Base-by-base conservation (phyloP, 1,140 invertebrate species). In the Procambarus clarkii region DNA sequence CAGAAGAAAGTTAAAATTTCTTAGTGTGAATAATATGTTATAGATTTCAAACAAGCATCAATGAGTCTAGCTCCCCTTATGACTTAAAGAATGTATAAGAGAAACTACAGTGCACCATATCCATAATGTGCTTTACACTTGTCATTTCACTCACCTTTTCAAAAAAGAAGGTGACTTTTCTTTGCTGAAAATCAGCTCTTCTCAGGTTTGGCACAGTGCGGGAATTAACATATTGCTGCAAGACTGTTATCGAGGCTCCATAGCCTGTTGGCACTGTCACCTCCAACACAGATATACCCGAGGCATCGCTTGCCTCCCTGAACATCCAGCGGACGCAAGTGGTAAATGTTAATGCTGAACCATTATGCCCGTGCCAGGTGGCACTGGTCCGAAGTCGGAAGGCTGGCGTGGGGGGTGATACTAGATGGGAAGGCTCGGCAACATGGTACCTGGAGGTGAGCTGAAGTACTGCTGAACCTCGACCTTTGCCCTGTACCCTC, bases 371-470 rank as follows among this genome's bases (percentile, higher is more conserved):
- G 93, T 97, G 96, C 94, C 97, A 98, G 93, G 96, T 95, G 24
- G 97, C 96, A 92, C 95, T 95, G 0, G 97, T 96, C 74, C 95
- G 94, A 82, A 98, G 95, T 86, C 96, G 95, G 94, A 98, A 98
- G 5, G 98, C 96, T 74, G 95, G 95, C 58, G 97, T 95, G 7
- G 98, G 97, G 34, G 98, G 98, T 91, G 96, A 95, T 2, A 97
- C 98, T 94, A 98, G 97, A 95, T 98, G 98, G 94, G 96, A 96
- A n/a, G 95, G 94, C 92, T 97, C 97, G 94, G 99, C 98, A 48
- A 99, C 98, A 95, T 99, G 98, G 94, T 99, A 98, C 94, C 98
- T 97, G n/a, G 98, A 97, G 78, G 97, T 97, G 96, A 99, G 97
- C 95, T 99, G 98, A 71, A 98, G 95, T 93, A 98, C 97, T 2